phyloP scores from a whole-genome alignment of 2,888 invertebrate genomes.

The Zygogramma bicolorata region DNA sequence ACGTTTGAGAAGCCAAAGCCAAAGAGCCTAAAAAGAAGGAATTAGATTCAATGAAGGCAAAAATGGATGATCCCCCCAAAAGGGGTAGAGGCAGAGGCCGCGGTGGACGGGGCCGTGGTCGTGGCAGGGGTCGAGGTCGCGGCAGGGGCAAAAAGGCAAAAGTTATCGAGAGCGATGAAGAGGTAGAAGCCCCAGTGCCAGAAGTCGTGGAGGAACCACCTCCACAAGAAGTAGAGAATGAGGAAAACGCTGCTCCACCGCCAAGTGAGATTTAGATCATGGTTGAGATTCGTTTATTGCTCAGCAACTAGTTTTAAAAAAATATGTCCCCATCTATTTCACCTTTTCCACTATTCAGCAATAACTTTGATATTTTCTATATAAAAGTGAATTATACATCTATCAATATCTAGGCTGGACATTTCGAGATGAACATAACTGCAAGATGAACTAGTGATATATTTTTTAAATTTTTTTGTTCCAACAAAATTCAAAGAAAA shows the following conservation, averaged over 20 bases:
- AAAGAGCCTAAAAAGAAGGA: conserved; percentile 49
- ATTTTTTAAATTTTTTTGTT: too few relatives aligned
- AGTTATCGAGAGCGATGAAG: conserved; percentile 75
- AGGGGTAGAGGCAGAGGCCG: conserved; percentile 81
- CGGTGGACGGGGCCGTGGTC: conserved; percentile 83
- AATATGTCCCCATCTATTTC: too few relatives aligned
- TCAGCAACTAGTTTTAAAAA: too few relatives aligned
- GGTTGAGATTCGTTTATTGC: too few relatives aligned
- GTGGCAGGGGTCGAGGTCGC: conserved; percentile 79
- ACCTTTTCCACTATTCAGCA: too few relatives aligned
- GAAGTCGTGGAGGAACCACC: conserved; percentile 65
- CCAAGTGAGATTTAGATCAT: conserved; percentile 46
- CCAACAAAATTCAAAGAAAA: too few relatives aligned
- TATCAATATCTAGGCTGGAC: too few relatives aligned
- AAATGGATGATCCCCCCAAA: conserved; percentile 68
- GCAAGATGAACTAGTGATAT: too few relatives aligned
- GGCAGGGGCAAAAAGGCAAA: conserved; percentile 83
- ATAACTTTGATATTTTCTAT: too few relatives aligned
- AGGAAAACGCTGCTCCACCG: conserved; percentile 68
- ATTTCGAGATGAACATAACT: too few relatives aligned
- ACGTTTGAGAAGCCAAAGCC: conserved; percentile 36
- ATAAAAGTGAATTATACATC: too few relatives aligned
- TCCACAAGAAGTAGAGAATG: conserved; percentile 64
- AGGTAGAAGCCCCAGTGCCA: conserved; percentile 66
- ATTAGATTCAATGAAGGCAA: conserved; percentile 41